Percentiles rank a stretch among this genome's conserved stretches.
Conservation (phyloP, 1,140 invertebrate genomes). For the Drosophila ambigua region DNA sequence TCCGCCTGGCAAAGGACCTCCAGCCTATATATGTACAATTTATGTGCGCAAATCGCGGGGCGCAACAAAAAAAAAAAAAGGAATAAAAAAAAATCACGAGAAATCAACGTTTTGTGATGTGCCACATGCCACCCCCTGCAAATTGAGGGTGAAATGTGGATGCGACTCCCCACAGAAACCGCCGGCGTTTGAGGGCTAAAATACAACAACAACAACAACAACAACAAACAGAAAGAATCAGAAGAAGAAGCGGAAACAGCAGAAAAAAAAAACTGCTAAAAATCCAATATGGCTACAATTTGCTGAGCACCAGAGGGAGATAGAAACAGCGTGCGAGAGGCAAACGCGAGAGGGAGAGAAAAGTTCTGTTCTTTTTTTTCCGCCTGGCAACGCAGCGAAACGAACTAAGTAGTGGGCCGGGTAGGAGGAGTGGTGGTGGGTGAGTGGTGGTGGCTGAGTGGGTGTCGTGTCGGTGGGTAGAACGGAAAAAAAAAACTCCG, state of each 20-base stretch:
- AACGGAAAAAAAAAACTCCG: constrained; percentile 81
- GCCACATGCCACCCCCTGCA: constrained; percentile 43
- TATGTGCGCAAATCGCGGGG: constrained; percentile 31
- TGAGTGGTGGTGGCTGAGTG: constrained; percentile 15
- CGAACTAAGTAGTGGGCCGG: constrained; percentile 51
- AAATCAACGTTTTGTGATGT: constrained; percentile 44
- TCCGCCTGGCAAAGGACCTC: background rate
- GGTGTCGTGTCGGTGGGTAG: constrained; percentile 47
- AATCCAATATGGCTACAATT: constrained; percentile 83
- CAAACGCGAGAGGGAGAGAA: constrained; percentile 25
- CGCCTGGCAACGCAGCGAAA: constrained; percentile 59
- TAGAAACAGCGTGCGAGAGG: constrained; percentile 42
- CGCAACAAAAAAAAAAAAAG: constrained; percentile 22
- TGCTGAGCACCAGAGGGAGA: constrained; percentile 35
- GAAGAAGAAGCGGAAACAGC: constrained; percentile 32
- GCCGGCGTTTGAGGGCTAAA: constrained; percentile 66
- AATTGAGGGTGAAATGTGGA: constrained; percentile 62
- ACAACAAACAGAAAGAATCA: constrained; percentile 42
- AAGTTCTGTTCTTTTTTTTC: constrained; percentile 46
- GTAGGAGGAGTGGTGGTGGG: constrained; percentile 5
- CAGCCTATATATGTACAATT: constrained; percentile 56
- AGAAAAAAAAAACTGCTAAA: constrained; percentile 65
- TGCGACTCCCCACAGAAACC: constrained; percentile 66
- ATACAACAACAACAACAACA: constrained; percentile 9
- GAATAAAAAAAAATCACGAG: constrained; percentile 34